Percentiles rank a stretch among this genome's conserved stretches.
These are phyloP conservation scores for Rafetus swinhoei DNA, from an alignment of 2,113 vertebrate genomes.

Conservation along the genomic window DNA sequence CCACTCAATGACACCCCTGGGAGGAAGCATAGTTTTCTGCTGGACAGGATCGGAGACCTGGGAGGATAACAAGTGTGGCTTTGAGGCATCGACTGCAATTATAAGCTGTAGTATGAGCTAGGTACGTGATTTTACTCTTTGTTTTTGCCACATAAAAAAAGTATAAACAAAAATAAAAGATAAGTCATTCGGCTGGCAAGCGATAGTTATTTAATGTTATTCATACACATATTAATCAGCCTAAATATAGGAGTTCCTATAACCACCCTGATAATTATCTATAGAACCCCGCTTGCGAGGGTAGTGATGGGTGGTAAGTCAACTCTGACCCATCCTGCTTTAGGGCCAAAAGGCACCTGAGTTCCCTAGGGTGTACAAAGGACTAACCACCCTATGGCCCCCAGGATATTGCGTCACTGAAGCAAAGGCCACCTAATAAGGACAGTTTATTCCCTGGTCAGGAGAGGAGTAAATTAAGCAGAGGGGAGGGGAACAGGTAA, in stretches of 20 bases:
- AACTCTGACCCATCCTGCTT: too few species aligned
- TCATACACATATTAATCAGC: background rate
- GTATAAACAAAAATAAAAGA: background rate
- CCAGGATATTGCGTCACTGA: too few species aligned
- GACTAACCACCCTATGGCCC: too few species aligned
- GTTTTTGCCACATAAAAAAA: background rate
- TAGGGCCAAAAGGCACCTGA: too few species aligned
- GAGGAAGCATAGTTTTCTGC: background rate
- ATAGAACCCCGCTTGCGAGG: background rate
- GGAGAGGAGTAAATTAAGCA: background rate
- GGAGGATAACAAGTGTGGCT: background rate
- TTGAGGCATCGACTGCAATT: background rate
- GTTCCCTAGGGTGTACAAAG: too few species aligned
- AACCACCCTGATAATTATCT: background rate
- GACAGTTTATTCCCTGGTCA: background rate
- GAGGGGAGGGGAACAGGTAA: background rate
- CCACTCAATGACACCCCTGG: background rate
- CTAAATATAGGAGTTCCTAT: background rate
- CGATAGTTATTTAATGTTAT: conserved; percentile 1
- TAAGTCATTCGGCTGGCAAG: background rate
- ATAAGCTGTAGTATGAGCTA: background rate
- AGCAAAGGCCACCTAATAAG: too few species aligned
- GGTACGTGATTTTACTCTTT: background rate
- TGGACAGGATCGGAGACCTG: background rate
- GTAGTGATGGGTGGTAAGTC: background rate